These are phyloP conservation scores for Fistularia commersonii DNA, from an alignment of 2,797 vertebrate species.

Conservation along the genomic window DNA sequence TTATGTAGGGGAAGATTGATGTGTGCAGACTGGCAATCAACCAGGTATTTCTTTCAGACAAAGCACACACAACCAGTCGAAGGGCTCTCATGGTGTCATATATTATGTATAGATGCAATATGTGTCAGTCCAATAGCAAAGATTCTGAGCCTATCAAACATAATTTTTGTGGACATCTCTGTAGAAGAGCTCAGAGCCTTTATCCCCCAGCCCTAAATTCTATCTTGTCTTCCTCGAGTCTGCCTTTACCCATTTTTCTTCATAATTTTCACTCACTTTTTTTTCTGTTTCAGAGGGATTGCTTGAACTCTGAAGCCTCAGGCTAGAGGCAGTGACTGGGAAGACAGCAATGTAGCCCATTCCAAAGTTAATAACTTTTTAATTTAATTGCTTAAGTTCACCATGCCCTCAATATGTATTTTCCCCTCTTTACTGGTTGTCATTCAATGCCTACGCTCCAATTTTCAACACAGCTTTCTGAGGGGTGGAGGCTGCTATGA, in stretches of 20 bases:
- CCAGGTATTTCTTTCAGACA: constrained; percentile 37
- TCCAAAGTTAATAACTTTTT: constrained; percentile 78
- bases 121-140: no score
- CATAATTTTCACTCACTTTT: constrained; percentile 1
- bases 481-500: constrained; percentile 14
- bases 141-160: constrained; percentile 3
- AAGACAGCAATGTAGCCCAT: constrained; percentile 61
- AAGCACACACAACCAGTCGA: constrained; percentile 32
- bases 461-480: constrained; percentile 72
- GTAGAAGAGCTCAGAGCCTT: constrained; percentile 3
- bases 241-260: constrained; percentile 3
- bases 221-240: constrained; percentile 6
- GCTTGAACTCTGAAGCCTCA: constrained; percentile 46
- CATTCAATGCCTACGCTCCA: constrained; percentile 68
- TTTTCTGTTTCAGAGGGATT: constrained; percentile 25
- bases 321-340: constrained; percentile 52
- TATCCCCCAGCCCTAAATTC: constrained; percentile 26
- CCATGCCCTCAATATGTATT: constrained; percentile 70
- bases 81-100: not conserved
- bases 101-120: no score
- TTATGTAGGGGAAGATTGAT: constrained; percentile 39
- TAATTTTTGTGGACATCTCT: constrained; percentile 15
- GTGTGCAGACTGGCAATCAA: constrained; percentile 29
- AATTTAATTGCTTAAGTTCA: constrained; percentile 79
- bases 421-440: constrained; percentile 63